Conservation (phyloP, 2,113 vertebrate species). For the Ptyas mucosa region DNA sequence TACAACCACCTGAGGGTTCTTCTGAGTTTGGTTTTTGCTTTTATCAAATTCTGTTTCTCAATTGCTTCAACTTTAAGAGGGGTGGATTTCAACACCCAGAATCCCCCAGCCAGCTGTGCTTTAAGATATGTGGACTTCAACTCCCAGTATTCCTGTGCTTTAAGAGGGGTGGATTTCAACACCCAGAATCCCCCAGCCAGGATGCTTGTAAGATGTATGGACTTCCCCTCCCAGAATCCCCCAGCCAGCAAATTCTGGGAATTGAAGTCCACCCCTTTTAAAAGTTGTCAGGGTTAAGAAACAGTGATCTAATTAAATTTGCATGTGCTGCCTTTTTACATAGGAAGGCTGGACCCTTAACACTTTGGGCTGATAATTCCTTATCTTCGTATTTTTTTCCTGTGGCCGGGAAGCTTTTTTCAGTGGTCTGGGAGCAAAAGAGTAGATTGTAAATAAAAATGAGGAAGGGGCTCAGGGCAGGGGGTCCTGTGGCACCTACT, state of each 20-base stretch:
- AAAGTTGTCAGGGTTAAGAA: too few species aligned
- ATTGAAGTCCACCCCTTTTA: too few species aligned
- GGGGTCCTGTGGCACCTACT: not conserved
- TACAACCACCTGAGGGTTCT: accelerated
- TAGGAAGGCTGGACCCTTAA: not conserved
- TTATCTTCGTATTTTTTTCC: accelerated
- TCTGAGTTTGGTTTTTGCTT: not conserved
- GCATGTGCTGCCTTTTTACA: not conserved
- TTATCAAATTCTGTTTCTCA: not conserved
- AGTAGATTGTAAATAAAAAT: not conserved
- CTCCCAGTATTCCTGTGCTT: too few species aligned
- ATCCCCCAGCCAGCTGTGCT: too few species aligned
- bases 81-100: not conserved
- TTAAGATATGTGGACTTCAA: too few species aligned
- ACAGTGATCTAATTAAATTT: too few species aligned
- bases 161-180: too few species aligned
- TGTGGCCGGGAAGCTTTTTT: accelerated
- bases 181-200: too few species aligned
- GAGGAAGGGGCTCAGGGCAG: not conserved
- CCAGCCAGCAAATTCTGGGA: too few species aligned
- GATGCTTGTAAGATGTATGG: too few species aligned
- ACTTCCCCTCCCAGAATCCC: too few species aligned
- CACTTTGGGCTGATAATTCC: accelerated
- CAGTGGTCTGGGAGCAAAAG: not conserved
- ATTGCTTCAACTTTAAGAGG: not conserved